A percentile compares a stretch with the other conserved stretches of the same genome.
Evolutionary conservation across 2,888 invertebrate genomes (phyloP).

Genomic region (Trachelus tabidus): DNA sequence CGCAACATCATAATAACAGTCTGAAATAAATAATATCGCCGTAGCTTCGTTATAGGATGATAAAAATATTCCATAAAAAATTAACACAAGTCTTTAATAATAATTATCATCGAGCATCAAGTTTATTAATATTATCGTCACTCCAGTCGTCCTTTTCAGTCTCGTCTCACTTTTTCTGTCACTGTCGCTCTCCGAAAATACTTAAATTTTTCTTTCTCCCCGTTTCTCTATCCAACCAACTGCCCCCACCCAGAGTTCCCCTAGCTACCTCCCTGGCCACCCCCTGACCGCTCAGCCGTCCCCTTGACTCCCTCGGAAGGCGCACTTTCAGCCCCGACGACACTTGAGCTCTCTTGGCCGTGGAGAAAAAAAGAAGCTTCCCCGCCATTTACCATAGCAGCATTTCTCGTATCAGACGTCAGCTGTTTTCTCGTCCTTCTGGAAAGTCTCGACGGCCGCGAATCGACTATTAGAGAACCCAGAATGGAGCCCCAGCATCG

Average conservation of each 20-base stretch:
- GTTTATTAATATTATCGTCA: too few relatives aligned
- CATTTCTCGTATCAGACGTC: background rate
- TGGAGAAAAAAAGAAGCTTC: background rate
- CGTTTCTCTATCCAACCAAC: too few relatives aligned
- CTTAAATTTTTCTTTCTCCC: background rate
- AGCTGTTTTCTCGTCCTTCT: background rate
- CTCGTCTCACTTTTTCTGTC: background rate
- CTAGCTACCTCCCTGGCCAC: background rate
- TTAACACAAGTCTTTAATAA: too few relatives aligned
- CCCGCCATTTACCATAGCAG: background rate
- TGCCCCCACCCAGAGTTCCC: background rate
- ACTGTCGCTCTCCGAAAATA: background rate
- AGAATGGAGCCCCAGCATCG: background rate
- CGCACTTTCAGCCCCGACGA: constrained; percentile 6
- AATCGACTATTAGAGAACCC: background rate
- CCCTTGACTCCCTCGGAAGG: background rate
- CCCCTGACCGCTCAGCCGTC: background rate
- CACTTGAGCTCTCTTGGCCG: background rate
- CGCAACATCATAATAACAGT: background rate
- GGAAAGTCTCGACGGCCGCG: background rate
- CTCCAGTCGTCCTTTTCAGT: background rate
- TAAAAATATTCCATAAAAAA: too few relatives aligned
- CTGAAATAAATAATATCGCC: background rate
- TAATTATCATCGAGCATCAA: too few relatives aligned
- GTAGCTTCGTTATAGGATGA: background rate